phyloP scores from a whole-genome alignment of 2,113 vertebrate species.

The Petromus typicus region DNA sequence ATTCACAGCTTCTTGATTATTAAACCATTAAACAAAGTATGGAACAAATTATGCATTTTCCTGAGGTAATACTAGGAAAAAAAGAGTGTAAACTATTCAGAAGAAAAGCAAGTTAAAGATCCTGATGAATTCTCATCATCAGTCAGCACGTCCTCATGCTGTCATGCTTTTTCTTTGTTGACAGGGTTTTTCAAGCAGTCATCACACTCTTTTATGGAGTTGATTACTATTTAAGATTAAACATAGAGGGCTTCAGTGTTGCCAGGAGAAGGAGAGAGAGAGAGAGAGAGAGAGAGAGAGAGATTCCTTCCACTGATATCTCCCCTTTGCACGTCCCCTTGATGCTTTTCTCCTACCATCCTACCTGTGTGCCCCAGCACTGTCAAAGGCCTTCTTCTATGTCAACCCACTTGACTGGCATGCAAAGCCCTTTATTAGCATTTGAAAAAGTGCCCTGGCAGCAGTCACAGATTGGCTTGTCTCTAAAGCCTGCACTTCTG shows the following conservation, averaged over 20 bases:
- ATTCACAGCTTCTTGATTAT: not conserved
- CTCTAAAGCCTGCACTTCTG: not conserved
- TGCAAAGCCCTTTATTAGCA: not conserved
- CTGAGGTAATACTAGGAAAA: not conserved
- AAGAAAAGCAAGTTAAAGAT: not conserved
- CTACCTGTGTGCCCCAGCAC: not conserved
- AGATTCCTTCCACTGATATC: rapidly evolving
- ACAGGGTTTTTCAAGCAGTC: not conserved
- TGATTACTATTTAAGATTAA: not conserved
- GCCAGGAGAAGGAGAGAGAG: not conserved
- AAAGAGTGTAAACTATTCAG: not conserved
- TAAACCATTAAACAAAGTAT: not conserved
- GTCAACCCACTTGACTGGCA: not conserved
- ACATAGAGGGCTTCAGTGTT: not conserved
- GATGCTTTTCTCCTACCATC: not conserved
- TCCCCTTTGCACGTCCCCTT: not conserved
- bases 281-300: not conserved
- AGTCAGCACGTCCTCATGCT: not conserved
- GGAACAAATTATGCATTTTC: not conserved
- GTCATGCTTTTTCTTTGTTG: not conserved
- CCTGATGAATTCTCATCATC: not conserved
- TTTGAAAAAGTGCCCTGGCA: not conserved
- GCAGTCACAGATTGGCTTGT: not conserved
- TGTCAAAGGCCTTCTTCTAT: not conserved
- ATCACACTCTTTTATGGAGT: not conserved